These are phyloP conservation scores for Sebastes ruberrimus DNA, from an alignment of 2,797 vertebrate genomes.

Conservation along the genomic window DNA sequence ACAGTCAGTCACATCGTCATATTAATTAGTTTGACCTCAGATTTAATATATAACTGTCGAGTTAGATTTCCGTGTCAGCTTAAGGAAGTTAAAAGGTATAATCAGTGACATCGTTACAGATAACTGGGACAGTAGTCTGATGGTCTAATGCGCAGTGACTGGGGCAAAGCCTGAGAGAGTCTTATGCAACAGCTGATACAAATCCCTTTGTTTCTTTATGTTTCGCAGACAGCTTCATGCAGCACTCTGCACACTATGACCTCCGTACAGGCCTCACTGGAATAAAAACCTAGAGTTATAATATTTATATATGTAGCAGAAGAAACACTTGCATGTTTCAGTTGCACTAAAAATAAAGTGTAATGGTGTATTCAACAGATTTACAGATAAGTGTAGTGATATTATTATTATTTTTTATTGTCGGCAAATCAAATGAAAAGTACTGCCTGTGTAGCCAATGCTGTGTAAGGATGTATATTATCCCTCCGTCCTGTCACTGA, in stretches of 20 bases:
- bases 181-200: slow-evolving; percentile 21
- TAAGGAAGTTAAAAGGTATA: slow-evolving; percentile 1
- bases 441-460: not conserved
- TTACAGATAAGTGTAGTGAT: not conserved
- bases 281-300: not conserved
- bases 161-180: slow-evolving; percentile 13
- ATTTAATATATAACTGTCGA: not conserved
- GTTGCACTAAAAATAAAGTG: not conserved
- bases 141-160: slow-evolving; percentile 1
- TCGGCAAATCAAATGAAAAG: not conserved
- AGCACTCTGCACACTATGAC: not conserved
- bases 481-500: not conserved
- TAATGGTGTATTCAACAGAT: not conserved
- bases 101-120: slow-evolving; percentile 10
- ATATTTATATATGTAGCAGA: not conserved
- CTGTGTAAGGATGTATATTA: not conserved
- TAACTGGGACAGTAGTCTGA: not conserved
- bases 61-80: not conserved
- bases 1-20: not conserved
- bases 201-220: slow-evolving; percentile 26
- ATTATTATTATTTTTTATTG: not conserved
- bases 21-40: not conserved
- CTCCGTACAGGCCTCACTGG: not conserved
- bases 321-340: not conserved
- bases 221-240: not conserved